Base-by-base conservation (phyloP, 2,888 invertebrate species). In the Apamea anceps region DNA sequence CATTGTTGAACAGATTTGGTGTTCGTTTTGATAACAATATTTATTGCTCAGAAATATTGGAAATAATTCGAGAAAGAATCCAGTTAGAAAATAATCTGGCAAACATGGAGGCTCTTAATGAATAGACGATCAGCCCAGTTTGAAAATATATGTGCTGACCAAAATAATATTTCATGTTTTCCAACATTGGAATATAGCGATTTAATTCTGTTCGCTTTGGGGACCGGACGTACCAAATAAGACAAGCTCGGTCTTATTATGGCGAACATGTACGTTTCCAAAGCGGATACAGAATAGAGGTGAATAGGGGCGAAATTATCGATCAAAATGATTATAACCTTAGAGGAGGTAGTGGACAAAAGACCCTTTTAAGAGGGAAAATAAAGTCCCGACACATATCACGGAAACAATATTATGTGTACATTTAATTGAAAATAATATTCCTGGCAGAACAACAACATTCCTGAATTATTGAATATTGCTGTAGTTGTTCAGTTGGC, bases 181-280 rank as follows among this genome's bases (percentile, higher is more conserved):
- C 80, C 77, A 18, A 62, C 63, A 32, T 15, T 77, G 37, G 70
- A 73, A 70, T 37, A 77, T 60, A 68, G 28, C 4, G 57, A 66
- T 15, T 66, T 42, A 13, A 42, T 42, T 66, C 42, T 66, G 37
- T 66, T 66, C 42, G 66, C 66, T 42, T 66, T 66, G 66, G 66
- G 66, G 13, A n/a, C n/a, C n/a, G n/a, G n/a, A 66, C 75, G 57
- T 80, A 80, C 51, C 75, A 80, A 62, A 80, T 80, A 60, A 71
- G 72, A 60, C 75, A 75, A 75, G 75, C 79, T 37, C 60, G 76
- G 0, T 77, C 77, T 7, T 80, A 76, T 68, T 80, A 73, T 21
- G 76, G 80, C 28, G 72, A 80, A 42, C 72, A 80, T 72, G 45
- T 77, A 32, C 73, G 73, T 70, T 77, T 60, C 65, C 73, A 77